phyloP scores from a whole-genome alignment of 2,797 vertebrate genomes.

The Rhinoraja longicauda region DNA sequence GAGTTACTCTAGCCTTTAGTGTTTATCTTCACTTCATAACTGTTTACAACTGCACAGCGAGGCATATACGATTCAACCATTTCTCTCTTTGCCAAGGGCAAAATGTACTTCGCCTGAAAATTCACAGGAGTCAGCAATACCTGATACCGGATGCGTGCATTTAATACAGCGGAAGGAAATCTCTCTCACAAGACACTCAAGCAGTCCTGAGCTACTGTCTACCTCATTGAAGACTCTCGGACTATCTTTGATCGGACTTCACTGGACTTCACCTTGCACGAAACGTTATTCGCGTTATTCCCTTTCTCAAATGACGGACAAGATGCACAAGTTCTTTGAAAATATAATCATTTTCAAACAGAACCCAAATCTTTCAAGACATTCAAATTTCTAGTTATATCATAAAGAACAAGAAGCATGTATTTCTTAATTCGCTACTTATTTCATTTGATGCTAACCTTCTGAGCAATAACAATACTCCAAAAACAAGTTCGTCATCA shows the following conservation, averaged over 20 bases:
- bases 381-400: background rate
- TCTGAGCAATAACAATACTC: background rate
- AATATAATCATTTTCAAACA: background rate
- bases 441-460: background rate
- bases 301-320: no score
- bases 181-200: background rate
- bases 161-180: background rate
- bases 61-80: background rate
- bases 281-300: no score
- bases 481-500: background rate
- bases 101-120: background rate
- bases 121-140: background rate
- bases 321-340: background rate
- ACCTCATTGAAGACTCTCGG: no score
- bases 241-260: no score
- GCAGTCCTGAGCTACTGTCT: no score
- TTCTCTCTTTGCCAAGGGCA: background rate
- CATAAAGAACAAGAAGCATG: background rate
- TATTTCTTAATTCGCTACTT: background rate
- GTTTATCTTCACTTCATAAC: no score
- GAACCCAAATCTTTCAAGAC: background rate
- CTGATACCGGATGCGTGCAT: background rate
- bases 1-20: no score
- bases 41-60: background rate
- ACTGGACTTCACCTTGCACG: no score